phyloP scores from a whole-genome alignment of 2,797 vertebrate species.

The Oreortyx pictus region DNA sequence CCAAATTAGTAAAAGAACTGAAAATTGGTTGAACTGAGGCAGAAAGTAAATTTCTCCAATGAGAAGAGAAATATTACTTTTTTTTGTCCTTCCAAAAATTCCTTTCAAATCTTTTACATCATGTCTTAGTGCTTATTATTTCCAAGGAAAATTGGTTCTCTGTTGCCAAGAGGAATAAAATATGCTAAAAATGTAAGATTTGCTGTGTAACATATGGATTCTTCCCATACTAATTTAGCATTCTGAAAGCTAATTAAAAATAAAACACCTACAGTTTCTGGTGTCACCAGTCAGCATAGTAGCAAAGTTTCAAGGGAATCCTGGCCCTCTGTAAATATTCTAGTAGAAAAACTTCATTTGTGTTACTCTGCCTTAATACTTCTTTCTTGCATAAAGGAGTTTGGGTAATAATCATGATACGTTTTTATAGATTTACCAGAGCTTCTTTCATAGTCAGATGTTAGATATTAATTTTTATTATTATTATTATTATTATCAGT shows the following conservation, averaged over 20 bases:
- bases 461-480: not conserved
- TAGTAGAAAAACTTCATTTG: not conserved
- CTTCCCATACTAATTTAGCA: not conserved
- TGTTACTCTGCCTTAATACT: not conserved
- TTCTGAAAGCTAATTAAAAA: slow-evolving; percentile 19
- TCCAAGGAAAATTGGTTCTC: not conserved
- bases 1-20: not conserved
- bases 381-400: not conserved
- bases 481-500: no score
- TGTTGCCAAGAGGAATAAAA: not conserved
- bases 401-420: not conserved
- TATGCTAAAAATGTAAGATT: not conserved
- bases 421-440: not conserved
- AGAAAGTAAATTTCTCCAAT: not conserved
- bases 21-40: not conserved
- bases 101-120: not conserved
- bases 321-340: not conserved
- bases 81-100: not conserved
- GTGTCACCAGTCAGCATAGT: not conserved
- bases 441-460: not conserved
- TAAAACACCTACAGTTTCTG: not conserved
- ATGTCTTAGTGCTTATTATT: not conserved
- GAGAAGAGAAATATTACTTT: not conserved
- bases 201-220: not conserved
- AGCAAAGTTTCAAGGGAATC: not conserved